Conservation (phyloP, 2,888 invertebrate species). For the Ophraella communa region DNA sequence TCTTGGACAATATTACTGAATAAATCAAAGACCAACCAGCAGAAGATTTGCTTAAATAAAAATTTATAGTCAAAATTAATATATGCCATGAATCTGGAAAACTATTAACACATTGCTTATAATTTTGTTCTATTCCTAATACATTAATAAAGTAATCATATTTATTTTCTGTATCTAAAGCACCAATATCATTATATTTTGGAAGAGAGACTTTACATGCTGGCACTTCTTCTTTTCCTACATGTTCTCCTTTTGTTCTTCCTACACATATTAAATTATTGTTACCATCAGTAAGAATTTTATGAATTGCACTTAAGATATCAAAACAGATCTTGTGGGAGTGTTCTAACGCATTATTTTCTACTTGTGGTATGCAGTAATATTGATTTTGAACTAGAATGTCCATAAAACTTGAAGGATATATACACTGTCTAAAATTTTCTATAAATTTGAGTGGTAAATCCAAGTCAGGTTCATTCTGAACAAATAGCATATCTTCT, state of each 20-base stretch:
- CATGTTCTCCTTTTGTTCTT: constrained; percentile 43
- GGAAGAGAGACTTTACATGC: constrained; percentile 48
- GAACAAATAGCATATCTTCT: background rate
- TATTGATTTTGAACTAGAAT: constrained; percentile 69
- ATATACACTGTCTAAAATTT: constrained; percentile 66
- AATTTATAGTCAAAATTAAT: constrained; percentile 65
- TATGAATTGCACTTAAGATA: constrained; percentile 68
- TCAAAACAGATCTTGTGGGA: constrained; percentile 67
- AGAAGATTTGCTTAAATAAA: constrained; percentile 62
- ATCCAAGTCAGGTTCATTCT: background rate
- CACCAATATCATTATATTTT: constrained; percentile 52
- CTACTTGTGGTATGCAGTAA: constrained; percentile 74
- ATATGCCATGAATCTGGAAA: constrained; percentile 68
- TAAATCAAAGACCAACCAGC: constrained; percentile 62
- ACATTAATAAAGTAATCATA: constrained; percentile 59
- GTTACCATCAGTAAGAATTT: constrained; percentile 48
- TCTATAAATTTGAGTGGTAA: constrained; percentile 50
- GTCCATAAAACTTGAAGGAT: constrained; percentile 74
- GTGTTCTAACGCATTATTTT: constrained; percentile 69
- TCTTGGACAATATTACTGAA: constrained; percentile 65
- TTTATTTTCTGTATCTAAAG: constrained; percentile 48
- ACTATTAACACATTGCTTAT: constrained; percentile 51
- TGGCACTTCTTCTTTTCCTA: constrained; percentile 40
- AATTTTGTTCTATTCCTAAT: constrained; percentile 59
- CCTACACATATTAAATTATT: constrained; percentile 50